A percentile compares a stretch with the other conserved stretches of the same genome.
Conservation (phyloP, 2,113 vertebrate genomes). For the Gavia stellata region DNA sequence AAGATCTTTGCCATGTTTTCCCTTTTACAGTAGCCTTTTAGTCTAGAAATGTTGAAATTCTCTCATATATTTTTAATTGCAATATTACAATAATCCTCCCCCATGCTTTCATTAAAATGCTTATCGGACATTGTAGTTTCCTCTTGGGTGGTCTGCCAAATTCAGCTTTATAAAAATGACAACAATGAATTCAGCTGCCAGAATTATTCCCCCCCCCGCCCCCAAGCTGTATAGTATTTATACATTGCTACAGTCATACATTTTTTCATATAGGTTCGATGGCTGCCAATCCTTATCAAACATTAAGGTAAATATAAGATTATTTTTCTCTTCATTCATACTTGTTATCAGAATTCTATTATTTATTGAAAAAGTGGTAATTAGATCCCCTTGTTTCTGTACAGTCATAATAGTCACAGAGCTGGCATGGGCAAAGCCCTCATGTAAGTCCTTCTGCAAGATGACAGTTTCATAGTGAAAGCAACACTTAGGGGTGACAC, state of each 20-base stretch:
- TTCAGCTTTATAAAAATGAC: background rate
- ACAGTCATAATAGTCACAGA: too few species aligned
- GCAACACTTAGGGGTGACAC: background rate
- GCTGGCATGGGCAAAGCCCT: background rate
- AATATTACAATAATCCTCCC: background rate
- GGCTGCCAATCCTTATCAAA: background rate
- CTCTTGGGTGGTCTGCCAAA: background rate
- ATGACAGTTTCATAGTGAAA: background rate
- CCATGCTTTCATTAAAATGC: background rate
- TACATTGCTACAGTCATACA: fast-evolving
- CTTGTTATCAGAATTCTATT: background rate
- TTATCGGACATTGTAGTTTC: background rate
- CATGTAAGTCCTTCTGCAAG: background rate
- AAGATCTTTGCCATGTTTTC: background rate
- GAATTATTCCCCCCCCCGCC: too few species aligned
- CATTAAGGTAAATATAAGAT: background rate
- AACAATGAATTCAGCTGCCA: background rate
- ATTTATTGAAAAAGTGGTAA: background rate
- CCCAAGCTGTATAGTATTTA: background rate
- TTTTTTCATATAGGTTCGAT: background rate
- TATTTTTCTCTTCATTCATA: background rate
- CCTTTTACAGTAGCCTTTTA: background rate
- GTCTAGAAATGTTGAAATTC: background rate
- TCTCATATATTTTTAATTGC: background rate
- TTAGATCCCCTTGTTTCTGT: background rate